phyloP scores from a whole-genome alignment of 1,140 invertebrate genomes.

The Drosophila simulans region DNA sequence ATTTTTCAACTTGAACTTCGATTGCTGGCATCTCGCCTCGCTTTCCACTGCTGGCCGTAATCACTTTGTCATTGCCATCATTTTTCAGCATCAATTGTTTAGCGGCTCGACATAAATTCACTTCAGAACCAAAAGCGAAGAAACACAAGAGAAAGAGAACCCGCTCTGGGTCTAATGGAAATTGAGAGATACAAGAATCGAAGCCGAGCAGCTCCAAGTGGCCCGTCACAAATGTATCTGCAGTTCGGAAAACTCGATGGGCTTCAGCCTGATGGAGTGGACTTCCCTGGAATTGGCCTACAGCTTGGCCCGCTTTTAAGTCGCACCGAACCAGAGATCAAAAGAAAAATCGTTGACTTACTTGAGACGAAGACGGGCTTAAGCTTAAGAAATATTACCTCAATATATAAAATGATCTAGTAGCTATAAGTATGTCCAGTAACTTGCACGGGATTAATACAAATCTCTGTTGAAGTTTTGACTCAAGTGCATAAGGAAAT shows the following conservation, averaged over 20 bases:
- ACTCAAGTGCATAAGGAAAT: no score
- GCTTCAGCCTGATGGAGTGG: conserved; percentile 49
- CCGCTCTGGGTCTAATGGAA: conserved; percentile 60
- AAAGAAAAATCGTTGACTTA: conserved; percentile 6
- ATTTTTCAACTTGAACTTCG: conserved; percentile 72
- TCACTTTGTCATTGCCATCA: conserved; percentile 82
- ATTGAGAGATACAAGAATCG: conserved; percentile 65
- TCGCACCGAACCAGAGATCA: conserved; percentile 37
- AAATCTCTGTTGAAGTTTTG: no score
- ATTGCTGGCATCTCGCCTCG: conserved; percentile 47
- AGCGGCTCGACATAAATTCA: conserved; percentile 68
- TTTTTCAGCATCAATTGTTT: conserved; percentile 79
- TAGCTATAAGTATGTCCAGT: no score
- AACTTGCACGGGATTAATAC: no score
- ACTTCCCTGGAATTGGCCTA: conserved; percentile 78
- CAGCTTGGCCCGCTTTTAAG: conserved; percentile 55
- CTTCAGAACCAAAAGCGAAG: conserved; percentile 37
- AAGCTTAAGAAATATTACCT: background rate
- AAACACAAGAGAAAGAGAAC: background rate
- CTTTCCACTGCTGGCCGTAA: conserved; percentile 50
- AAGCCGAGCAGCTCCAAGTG: conserved; percentile 27
- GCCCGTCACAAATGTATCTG: conserved; percentile 27
- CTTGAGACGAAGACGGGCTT: conserved; percentile 1
- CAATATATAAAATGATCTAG: background rate
- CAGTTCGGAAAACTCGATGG: conserved; percentile 53